Evolutionary conservation across 1,140 invertebrate genomes (phyloP), one percentile per base, ranked within the genome.

Genomic region (Limonius californicus): DNA sequence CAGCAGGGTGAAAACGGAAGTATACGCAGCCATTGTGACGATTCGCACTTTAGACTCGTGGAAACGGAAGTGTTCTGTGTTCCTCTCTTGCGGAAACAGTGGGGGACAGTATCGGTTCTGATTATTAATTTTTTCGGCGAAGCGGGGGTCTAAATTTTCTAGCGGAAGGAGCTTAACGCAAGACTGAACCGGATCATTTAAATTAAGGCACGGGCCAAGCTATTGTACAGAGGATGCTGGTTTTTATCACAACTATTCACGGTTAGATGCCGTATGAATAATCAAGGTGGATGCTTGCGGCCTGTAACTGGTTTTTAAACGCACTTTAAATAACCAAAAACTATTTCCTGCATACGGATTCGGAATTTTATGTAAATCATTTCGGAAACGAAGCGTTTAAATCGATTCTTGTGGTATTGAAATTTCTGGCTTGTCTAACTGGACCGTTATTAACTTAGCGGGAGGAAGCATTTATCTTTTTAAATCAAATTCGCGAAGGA

Each of bases 41-140:
- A 39, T 39, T 39, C 11, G 27, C 27, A 39, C 3, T 39, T 39
- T 39, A 39, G 35, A 39, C n/a, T 12, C 35, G 35, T 39, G 35
- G 35, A 39, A 39, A 39, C 35, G 35, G 35, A 39, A 39, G 35
- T 39, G 35, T 39, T 39, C n/a, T n/a, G n/a, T n/a, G n/a, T n/a
- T n/a, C 27, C 27, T 39, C 35, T 39, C n/a, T 39, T 39, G 35
- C 35, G 23, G 23, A 27, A 27, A 39, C 35, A n/a, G 11, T 12
- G n/a, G 2, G 7, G 11, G n/a, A 27, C 9, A 27, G 23, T 39
- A 32, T 32, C 27, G 11, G 27, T 32, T 6, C 27, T 32, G 35
- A 39, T 39, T 39, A 39, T 39, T 39, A 39, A 6, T 12, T 12
- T 39, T 11, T 12, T 39, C 8, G 3, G 11, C n/a, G 8, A 12